These are phyloP conservation scores for Eutolmus rufibarbis DNA, from an alignment of 2,888 invertebrate species.

Conservation along the genomic window DNA sequence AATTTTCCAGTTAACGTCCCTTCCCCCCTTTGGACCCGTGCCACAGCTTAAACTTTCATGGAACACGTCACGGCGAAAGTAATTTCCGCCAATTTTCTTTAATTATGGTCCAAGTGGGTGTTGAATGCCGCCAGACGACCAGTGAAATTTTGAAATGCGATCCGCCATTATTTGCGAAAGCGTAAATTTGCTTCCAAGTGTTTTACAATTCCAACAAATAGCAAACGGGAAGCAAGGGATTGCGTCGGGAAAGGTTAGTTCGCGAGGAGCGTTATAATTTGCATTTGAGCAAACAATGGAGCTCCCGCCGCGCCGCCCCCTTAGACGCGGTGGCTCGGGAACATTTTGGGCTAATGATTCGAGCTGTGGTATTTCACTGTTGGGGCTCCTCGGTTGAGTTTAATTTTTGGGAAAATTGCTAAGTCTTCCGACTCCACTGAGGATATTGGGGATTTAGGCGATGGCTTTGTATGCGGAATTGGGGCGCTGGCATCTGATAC, in stretches of 20 bases:
- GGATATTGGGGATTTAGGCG: neutral
- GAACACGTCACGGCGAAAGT: neutral
- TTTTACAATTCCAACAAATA: neutral
- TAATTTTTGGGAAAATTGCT: neutral
- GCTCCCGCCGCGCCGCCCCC: neutral
- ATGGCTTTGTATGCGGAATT: neutral
- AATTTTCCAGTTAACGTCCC: neutral
- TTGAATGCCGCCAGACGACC: neutral
- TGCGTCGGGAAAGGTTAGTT: neutral
- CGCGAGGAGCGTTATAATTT: neutral
- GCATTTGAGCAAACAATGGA: neutral
- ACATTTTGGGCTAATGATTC: neutral
- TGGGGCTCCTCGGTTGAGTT: neutral
- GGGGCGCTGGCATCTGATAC: neutral
- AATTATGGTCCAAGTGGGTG: neutral
- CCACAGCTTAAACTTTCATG: neutral
- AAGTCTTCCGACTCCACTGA: neutral
- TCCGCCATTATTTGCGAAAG: neutral
- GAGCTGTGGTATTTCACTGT: neutral
- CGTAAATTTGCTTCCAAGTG: neutral
- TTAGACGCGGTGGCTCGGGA: neutral
- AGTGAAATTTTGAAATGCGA: neutral
- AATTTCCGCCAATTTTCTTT: slow-evolving; percentile 1
- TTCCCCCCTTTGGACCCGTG: neutral
- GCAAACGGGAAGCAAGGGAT: neutral